Conservation (phyloP, 2,888 invertebrate species). For the Noctua comes region DNA sequence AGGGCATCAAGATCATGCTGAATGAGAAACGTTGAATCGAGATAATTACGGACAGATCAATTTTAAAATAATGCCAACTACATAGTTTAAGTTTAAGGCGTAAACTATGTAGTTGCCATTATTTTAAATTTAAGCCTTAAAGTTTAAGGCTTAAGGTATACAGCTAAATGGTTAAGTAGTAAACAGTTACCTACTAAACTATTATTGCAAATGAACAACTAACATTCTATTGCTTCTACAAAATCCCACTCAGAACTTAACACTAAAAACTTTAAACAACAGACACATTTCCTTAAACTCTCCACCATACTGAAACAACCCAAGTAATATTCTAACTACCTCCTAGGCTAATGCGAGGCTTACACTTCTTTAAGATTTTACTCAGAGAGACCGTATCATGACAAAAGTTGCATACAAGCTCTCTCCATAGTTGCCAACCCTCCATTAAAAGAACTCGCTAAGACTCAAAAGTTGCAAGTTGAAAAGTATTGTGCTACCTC, state of each 20-base stretch:
- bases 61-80: not conserved
- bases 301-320: slow-evolving; percentile 6
- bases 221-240: not conserved
- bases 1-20: not conserved
- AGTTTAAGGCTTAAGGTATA: not conserved
- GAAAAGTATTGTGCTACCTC: slow-evolving; percentile 36
- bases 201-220: not conserved
- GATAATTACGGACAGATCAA: not conserved
- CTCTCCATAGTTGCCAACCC: slow-evolving; percentile 8
- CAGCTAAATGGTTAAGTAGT: not conserved
- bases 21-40: too few species aligned
- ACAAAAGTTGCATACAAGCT: slow-evolving; percentile 40
- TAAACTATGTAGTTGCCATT: too few species aligned
- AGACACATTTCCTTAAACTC: slow-evolving; percentile 3
- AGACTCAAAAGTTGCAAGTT: slow-evolving; percentile 27
- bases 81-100: not conserved
- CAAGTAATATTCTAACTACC: slow-evolving; percentile 18
- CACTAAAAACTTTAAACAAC: not conserved
- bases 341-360: slow-evolving; percentile 10
- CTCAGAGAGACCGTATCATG: slow-evolving; percentile 1
- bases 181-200: not conserved
- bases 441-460: slow-evolving; percentile 36
- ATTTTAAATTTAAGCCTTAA: too few species aligned
- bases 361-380: slow-evolving; percentile 22
- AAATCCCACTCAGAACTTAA: not conserved